Evolutionary conservation across 2,113 vertebrate genomes (phyloP).

Genomic region (Hemicordylus capensis): DNA sequence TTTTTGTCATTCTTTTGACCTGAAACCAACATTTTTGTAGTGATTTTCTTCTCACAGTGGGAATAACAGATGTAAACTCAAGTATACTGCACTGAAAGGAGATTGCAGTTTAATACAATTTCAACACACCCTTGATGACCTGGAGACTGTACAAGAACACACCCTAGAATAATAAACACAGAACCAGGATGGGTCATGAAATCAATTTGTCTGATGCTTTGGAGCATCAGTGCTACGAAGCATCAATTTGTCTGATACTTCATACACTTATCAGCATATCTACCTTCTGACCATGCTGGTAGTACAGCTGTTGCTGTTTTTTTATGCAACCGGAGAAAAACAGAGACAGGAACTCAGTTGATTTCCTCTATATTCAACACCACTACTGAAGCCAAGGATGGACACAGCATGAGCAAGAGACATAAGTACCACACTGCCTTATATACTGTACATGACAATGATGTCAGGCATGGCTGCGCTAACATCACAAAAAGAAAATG

Average conservation of each 20-base stretch:
- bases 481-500: too few relatives aligned
- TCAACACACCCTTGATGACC: background rate
- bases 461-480: too few relatives aligned
- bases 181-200: background rate
- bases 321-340: constrained; percentile 7
- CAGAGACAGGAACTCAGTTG: background rate
- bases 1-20: too few relatives aligned
- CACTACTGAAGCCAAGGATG: background rate
- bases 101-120: background rate
- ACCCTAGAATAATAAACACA: background rate
- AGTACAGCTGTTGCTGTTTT: background rate
- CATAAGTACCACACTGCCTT: background rate
- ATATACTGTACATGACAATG: background rate
- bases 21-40: background rate
- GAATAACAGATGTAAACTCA: background rate
- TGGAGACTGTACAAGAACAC: background rate
- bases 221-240: too few relatives aligned
- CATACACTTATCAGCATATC: background rate
- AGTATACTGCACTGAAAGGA: too few relatives aligned
- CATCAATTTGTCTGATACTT: background rate
- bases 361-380: background rate
- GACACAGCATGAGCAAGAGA: background rate
- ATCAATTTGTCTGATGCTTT: too few relatives aligned
- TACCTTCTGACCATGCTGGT: background rate
- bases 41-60: background rate